These are phyloP conservation scores for Fregetta grallaria DNA, from an alignment of 2,113 vertebrate species.

Conservation along the genomic window DNA sequence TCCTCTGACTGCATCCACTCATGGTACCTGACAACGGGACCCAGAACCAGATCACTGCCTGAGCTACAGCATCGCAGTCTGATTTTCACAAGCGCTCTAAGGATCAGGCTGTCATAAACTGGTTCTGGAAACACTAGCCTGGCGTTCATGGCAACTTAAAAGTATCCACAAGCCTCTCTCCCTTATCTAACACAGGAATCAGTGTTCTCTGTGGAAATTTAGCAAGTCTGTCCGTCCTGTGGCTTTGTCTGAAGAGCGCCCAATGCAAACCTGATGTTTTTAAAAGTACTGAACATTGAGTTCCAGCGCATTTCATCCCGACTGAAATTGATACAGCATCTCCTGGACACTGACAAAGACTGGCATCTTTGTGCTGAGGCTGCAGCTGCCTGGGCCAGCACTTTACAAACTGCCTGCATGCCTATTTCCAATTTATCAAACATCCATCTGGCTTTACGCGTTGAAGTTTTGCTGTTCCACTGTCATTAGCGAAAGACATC, in stretches of 20 bases:
- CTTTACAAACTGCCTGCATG: not conserved
- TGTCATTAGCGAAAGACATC: not conserved
- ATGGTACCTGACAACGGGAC: constrained; percentile 82
- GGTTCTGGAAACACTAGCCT: not conserved
- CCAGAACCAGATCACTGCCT: not conserved
- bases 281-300: not conserved
- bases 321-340: not conserved
- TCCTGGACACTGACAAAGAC: not conserved
- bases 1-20: constrained; percentile 93
- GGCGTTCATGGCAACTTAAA: not conserved
- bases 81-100: rapidly evolving
- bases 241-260: not conserved
- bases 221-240: not conserved
- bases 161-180: not conserved
- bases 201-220: not conserved
- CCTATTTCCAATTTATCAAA: not conserved
- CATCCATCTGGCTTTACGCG: not conserved
- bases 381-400: not conserved
- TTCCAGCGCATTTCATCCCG: rapidly evolving
- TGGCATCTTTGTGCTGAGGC: not conserved
- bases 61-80: not conserved
- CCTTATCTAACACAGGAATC: not conserved
- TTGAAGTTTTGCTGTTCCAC: not conserved
- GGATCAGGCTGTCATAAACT: not conserved
- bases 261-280: not conserved